Conservation (phyloP, 1,140 invertebrate genomes). For the Magallana ariakensis region DNA sequence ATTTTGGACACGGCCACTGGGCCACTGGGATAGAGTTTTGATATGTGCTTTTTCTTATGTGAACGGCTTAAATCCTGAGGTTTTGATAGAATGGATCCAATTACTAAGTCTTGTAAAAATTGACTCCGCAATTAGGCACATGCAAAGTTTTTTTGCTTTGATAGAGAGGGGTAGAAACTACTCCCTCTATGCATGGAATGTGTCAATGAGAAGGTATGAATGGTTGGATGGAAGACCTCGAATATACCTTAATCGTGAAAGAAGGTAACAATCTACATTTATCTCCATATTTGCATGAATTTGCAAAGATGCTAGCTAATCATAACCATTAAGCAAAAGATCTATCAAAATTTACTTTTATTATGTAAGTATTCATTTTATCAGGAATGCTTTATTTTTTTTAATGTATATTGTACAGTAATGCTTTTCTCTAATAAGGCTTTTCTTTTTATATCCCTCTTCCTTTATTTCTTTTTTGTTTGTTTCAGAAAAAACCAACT, state of each 20-base stretch:
- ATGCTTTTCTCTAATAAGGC: too few relatives aligned
- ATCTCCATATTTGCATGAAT: too few relatives aligned
- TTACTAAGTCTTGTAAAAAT: neutral
- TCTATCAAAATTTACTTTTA: too few relatives aligned
- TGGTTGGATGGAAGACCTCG: neutral
- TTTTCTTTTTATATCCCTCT: too few relatives aligned
- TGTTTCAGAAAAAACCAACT: too few relatives aligned
- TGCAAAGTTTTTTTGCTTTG: neutral
- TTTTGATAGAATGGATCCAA: neutral
- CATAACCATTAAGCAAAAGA: too few relatives aligned
- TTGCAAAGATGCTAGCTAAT: too few relatives aligned
- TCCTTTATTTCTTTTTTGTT: too few relatives aligned
- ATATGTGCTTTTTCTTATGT: neutral
- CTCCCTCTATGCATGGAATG: neutral
- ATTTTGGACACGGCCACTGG: neutral
- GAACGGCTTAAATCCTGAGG: neutral
- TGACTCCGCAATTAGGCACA: neutral
- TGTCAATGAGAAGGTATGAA: neutral
- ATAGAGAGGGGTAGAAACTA: neutral
- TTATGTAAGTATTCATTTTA: too few relatives aligned
- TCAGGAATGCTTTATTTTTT: too few relatives aligned
- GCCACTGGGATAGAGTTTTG: neutral
- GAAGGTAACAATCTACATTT: neutral
- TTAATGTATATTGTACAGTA: too few relatives aligned
- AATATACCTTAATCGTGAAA: neutral